Evolutionary conservation across 2,113 vertebrate species (phyloP).

Genomic region (Sapayoa aenigma): DNA sequence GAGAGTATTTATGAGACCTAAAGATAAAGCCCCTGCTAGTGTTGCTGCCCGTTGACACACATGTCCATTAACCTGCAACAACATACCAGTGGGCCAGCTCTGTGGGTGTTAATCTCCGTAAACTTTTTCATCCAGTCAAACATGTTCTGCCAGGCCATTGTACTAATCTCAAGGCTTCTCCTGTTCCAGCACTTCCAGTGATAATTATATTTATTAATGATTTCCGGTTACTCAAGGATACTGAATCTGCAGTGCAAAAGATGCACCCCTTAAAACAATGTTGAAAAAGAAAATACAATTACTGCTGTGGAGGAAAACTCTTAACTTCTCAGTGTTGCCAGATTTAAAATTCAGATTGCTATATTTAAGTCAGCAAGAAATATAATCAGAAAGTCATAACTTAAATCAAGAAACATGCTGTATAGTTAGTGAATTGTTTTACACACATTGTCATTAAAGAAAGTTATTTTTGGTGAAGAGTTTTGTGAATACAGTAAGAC

Average conservation of each 20-base stretch:
- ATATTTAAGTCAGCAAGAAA: not conserved
- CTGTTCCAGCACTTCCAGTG: not conserved
- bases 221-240: constrained; percentile 21
- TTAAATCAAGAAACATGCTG: not conserved
- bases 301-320: not conserved
- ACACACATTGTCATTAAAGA: not conserved
- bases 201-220: constrained; percentile 12
- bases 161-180: not conserved
- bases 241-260: not conserved
- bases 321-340: not conserved
- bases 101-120: constrained; percentile 12
- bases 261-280: not conserved
- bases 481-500: not conserved
- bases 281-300: not conserved
- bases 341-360: not conserved
- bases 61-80: constrained; percentile 54
- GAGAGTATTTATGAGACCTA: constrained; percentile 30
- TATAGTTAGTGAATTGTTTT: not conserved
- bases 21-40: constrained; percentile 33
- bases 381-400: not conserved
- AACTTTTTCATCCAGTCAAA: constrained; percentile 16
- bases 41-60: constrained; percentile 14
- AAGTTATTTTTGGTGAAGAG: not conserved
- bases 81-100: constrained; percentile 9
- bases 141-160: not conserved